Percentiles rank a stretch among this genome's conserved stretches.
Conservation (phyloP, 1,140 invertebrate species). For the Atopsyche davidsoni region DNA sequence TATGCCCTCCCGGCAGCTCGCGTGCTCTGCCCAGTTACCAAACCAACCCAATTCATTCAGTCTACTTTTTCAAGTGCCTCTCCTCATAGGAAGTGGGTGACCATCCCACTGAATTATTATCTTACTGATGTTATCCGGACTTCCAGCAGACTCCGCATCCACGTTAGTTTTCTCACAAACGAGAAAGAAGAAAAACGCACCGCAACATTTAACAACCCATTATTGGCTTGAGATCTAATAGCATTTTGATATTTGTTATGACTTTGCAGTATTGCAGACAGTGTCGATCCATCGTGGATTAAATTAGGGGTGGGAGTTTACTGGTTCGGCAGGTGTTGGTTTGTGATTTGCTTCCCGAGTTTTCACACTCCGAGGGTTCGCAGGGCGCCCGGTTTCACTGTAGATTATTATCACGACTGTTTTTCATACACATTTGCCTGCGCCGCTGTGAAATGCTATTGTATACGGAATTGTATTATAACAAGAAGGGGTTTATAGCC, state of each 20-base stretch:
- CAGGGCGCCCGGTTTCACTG: conserved; percentile 21
- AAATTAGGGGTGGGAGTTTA: not conserved
- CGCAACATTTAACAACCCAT: not conserved
- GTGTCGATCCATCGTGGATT: not conserved
- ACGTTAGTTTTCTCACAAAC: too few relatives aligned
- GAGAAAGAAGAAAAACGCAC: too few relatives aligned
- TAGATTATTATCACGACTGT: conserved; percentile 28
- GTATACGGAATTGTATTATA: conserved; percentile 27
- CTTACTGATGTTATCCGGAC: too few relatives aligned
- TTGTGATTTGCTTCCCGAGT: conserved; percentile 15
- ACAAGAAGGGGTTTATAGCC: conserved; percentile 27
- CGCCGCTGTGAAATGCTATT: conserved; percentile 13
- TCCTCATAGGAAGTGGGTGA: too few relatives aligned
- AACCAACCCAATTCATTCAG: too few relatives aligned
- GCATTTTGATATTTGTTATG: not conserved
- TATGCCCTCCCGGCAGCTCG: too few relatives aligned
- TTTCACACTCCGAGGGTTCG: conserved; percentile 27
- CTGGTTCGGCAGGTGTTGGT: not conserved
- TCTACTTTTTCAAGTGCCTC: too few relatives aligned
- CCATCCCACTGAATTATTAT: too few relatives aligned
- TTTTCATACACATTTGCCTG: conserved; percentile 24
- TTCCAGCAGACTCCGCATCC: too few relatives aligned
- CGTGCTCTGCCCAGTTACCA: too few relatives aligned
- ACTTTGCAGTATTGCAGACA: not conserved
- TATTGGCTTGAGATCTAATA: not conserved